Evolutionary conservation across 1,140 invertebrate genomes (phyloP), one percentile per base, ranked within the genome.

Genomic region (Papilio machaon): DNA sequence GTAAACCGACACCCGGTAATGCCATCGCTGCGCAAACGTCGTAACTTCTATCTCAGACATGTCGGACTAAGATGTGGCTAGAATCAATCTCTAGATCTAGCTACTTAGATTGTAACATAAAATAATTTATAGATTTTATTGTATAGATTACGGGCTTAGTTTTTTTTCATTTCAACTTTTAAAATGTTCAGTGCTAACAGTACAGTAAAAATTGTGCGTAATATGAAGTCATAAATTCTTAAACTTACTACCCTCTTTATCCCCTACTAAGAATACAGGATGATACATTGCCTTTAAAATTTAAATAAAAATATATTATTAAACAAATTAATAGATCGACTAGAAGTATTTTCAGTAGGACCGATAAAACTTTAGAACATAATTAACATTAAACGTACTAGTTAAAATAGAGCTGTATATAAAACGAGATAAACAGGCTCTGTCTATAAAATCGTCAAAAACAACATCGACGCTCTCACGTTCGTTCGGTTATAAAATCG

Each of bases 1-100:
- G 82, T 81, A 82, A 85, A 82, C 79, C 75, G 82, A 85, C 82
- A 84, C 82, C 73, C 79, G 80, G 73, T 85, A 82, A 83, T 82
- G 79, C 80, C 73, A 77, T 58, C 73, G 54, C 19, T 6, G 23
- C 46, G 67, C 64, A 15, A 82, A 80, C 43, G 74, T 13, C 35
- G 17, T 13, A 38, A 79, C 35, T 79, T 77, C 38, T 23, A 54
- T 54, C n/a, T 38, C 30, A 70, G 11, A 70, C 64, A 35, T 30
- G 13, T 70, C 23, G 30, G 11, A 35, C 64, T 5, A 15, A 67
- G 9, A 30, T 70, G 30, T 70, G 8, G 64, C 64, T 70, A 35
- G 64, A 38, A 58, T 58, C 52, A 7, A 54, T 15, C 15, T 17
- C 54, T 58, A 19, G n/a, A n/a, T 58, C n/a, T 58, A 58, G 8